Evolutionary conservation across 2,888 invertebrate genomes (phyloP), one percentile per base, ranked within the genome.

Genomic region (Troides oblongomaculatus): DNA sequence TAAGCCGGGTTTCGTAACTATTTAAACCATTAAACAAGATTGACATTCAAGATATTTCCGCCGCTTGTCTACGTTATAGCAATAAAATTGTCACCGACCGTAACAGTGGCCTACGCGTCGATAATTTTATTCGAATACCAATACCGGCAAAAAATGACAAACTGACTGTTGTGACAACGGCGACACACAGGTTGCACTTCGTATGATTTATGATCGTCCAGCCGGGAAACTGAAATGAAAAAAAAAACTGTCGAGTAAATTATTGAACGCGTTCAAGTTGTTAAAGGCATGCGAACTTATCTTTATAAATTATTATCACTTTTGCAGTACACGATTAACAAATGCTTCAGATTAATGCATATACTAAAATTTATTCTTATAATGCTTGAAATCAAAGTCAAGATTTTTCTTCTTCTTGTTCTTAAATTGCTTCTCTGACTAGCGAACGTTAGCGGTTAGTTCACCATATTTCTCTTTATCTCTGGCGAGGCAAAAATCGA

Each of bases 41-140:
- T 70, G 66, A 70, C 66, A 70, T 66, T 70, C 63, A 56, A 70
- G 70, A 70, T 70, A 70, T 70, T 70, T 70, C 66, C 70, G 66
- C 56, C 25, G 62, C 53, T 66, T 66, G 66, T 63, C 70, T 63
- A 56, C 70, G 18, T 63, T 50, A 58, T 62, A 61, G 65, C 61
- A 43, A 63, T 60, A 59, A 66, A 66, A 70, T 70, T 63, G 66
- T 69, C 56, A 56, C 60, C 60, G 39, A 23, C 43, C 50, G 50
- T 63, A 66, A 53, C 50, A 66, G 53, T 14, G 62, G 66, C 59
- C 59, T 65, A 66, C 66, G 69, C 50, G 36, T 59, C 36, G 57
- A 46, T 58, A 43, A 58, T 64, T 58, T 62, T 46, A 65, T 53
- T 50, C 46, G 57, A 69, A 69, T 68, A 58, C 46, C 58, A 60